Percentiles rank a stretch among this genome's conserved stretches.
Evolutionary conservation across 2,113 vertebrate genomes (phyloP).

Genomic region (Ranitomeya variabilis): DNA sequence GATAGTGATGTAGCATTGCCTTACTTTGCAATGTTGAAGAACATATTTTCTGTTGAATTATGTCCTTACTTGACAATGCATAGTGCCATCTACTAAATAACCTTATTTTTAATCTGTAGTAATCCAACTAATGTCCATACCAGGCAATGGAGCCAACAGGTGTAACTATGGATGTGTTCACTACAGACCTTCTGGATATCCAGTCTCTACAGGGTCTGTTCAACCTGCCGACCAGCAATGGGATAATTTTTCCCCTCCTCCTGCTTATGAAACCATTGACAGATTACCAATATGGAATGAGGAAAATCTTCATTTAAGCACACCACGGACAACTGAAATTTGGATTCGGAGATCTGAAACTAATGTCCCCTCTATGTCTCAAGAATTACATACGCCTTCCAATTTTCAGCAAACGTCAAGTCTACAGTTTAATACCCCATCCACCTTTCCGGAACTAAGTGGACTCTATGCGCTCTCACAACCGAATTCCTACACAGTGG

Average conservation of each 20-base stretch:
- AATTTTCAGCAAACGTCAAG: neutral
- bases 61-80: neutral
- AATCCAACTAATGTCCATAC: neutral
- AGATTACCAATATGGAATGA: neutral
- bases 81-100: neutral
- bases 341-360: neutral
- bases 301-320: too few species aligned
- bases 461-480: neutral
- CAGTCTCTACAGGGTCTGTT: neutral
- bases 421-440: neutral
- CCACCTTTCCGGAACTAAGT: neutral
- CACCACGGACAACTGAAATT: neutral
- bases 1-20: too few species aligned
- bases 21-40: neutral
- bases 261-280: neutral
- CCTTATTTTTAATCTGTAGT: neutral
- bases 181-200: neutral
- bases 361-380: neutral
- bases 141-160: neutral
- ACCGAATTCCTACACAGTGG: neutral
- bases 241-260: neutral
- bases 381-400: neutral
- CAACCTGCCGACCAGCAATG: neutral
- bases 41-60: neutral
- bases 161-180: neutral